Conservation (phyloP, 2,888 invertebrate species). For the Atrina japonica region DNA sequence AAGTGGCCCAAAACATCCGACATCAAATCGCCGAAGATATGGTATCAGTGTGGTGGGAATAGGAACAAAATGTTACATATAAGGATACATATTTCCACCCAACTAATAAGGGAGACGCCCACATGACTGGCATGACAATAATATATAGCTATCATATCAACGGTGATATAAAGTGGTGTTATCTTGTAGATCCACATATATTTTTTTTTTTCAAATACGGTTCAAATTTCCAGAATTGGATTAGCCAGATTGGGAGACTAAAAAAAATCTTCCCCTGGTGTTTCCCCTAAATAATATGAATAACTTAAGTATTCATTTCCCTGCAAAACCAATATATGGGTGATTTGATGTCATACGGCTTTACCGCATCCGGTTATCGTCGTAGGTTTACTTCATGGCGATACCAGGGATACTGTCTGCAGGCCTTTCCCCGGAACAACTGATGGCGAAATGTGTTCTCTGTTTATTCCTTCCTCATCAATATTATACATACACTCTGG, state of each 20-base stretch:
- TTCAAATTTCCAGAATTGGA: too few species aligned
- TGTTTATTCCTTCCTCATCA: too few species aligned
- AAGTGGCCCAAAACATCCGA: slow-evolving; percentile 42
- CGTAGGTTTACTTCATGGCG: too few species aligned
- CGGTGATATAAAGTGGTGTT: slow-evolving; percentile 18
- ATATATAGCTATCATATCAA: slow-evolving; percentile 22
- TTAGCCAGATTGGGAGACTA: slow-evolving; percentile 36
- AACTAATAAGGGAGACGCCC: slow-evolving; percentile 33
- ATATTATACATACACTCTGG: too few species aligned
- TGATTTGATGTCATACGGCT: too few species aligned
- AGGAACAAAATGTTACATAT: slow-evolving; percentile 47
- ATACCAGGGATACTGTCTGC: too few species aligned
- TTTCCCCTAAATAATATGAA: slow-evolving; percentile 22
- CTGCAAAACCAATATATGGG: slow-evolving; percentile 6
- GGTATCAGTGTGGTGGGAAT: slow-evolving; percentile 43
- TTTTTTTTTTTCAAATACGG: slow-evolving; percentile 33
- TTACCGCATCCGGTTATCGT: too few species aligned
- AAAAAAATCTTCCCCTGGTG: slow-evolving; percentile 32
- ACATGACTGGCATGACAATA: slow-evolving; percentile 48
- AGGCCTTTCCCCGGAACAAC: too few species aligned
- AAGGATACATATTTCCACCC: slow-evolving; percentile 35
- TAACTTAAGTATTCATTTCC: neutral
- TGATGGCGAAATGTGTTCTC: too few species aligned
- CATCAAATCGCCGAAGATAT: slow-evolving; percentile 38
- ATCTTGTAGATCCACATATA: slow-evolving; percentile 31